Evolutionary conservation across 2,113 vertebrate species (phyloP).

Genomic region (Myrmecobius fasciatus): DNA sequence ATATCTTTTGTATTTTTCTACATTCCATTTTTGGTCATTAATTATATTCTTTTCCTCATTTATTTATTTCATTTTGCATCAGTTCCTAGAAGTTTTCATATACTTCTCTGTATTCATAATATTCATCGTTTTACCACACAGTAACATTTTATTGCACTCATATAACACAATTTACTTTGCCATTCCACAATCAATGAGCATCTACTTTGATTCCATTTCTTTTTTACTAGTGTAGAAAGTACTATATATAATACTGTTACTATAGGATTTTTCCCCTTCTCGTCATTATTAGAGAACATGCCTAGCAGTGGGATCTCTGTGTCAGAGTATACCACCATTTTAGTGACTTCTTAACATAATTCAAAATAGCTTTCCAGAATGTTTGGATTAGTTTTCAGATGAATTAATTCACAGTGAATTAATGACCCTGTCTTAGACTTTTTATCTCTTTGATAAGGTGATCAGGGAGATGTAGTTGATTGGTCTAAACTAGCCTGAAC

Average conservation of each 20-base stretch:
- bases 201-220: too few relatives aligned
- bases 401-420: neutral
- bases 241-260: too few relatives aligned
- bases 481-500: too few relatives aligned
- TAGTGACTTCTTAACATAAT: too few relatives aligned
- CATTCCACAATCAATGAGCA: too few relatives aligned
- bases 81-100: neutral
- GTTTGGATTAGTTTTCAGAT: neutral
- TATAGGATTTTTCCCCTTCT: too few relatives aligned
- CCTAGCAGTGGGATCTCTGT: neutral
- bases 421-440: neutral
- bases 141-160: too few relatives aligned
- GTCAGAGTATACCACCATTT: neutral
- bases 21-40: neutral
- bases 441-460: neutral
- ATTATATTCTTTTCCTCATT: neutral
- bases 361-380: too few relatives aligned
- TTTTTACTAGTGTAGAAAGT: too few relatives aligned
- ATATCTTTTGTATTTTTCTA: neutral
- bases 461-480: neutral
- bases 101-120: neutral
- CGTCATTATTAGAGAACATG: too few relatives aligned
- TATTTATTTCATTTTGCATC: neutral
- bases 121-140: too few relatives aligned
- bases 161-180: too few relatives aligned